These are phyloP conservation scores for Tachina grossa DNA, from an alignment of 2,888 invertebrate species.

Conservation along the genomic window DNA sequence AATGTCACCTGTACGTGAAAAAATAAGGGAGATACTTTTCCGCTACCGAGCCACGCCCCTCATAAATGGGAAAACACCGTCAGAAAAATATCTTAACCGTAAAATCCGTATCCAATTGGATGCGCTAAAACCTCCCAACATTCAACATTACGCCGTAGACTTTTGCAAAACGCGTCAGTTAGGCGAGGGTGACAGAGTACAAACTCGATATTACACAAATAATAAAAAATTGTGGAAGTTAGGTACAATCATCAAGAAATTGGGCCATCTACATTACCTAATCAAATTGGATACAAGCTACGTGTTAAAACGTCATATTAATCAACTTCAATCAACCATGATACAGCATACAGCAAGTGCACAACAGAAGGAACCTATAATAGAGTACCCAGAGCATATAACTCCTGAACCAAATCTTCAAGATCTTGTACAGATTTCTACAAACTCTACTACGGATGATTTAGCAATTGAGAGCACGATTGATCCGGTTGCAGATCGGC, in stretches of 20 bases:
- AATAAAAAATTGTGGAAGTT: slow-evolving; percentile 1
- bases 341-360: not conserved
- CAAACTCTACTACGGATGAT: not conserved
- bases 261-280: not conserved
- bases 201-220: not conserved
- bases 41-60: not conserved
- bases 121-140: slow-evolving; percentile 9
- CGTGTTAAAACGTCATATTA: slow-evolving; percentile 33
- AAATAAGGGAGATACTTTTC: slow-evolving; percentile 48
- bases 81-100: slow-evolving; percentile 52
- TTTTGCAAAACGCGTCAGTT: slow-evolving; percentile 34
- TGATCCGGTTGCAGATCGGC: not conserved
- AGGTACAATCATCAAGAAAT: slow-evolving; percentile 2
- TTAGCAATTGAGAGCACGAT: not conserved
- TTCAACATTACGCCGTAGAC: slow-evolving; percentile 9
- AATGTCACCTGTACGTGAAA: slow-evolving; percentile 72
- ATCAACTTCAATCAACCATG: slow-evolving; percentile 25
- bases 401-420: not conserved
- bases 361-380: not conserved
- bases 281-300: slow-evolving; percentile 38
- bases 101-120: slow-evolving; percentile 53
- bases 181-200: slow-evolving; percentile 48
- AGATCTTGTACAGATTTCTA: not conserved
- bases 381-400: not conserved
- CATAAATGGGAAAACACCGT: slow-evolving; percentile 8